Evolutionary conservation across 2,888 invertebrate genomes (phyloP).

Genomic region (Drosophila birchii): DNA sequence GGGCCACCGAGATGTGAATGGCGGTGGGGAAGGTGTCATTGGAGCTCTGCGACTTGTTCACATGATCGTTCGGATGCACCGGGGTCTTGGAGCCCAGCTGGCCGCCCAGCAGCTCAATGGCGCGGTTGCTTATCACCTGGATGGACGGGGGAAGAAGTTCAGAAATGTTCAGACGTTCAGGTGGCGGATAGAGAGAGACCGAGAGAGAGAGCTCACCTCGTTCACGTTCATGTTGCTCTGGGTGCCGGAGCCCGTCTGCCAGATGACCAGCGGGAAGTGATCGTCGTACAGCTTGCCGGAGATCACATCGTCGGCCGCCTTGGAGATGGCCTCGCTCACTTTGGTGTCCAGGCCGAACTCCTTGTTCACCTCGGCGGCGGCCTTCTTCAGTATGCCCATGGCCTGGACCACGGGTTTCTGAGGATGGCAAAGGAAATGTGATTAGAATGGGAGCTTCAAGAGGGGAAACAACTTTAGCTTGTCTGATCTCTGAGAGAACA

Average conservation of each 20-base stretch:
- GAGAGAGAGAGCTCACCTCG: slow-evolving; percentile 85
- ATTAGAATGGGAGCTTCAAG: no score
- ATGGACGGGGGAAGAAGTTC: slow-evolving; percentile 31
- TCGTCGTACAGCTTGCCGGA: slow-evolving; percentile 96
- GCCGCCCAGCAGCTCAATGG: slow-evolving; percentile 95
- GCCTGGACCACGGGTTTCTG: slow-evolving; percentile 96
- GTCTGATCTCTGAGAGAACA: neutral
- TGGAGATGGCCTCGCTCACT: slow-evolving; percentile 94
- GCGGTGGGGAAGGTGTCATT: slow-evolving; percentile 99
- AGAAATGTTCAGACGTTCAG: no score
- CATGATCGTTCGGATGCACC: slow-evolving; percentile 99
- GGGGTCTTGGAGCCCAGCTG: slow-evolving; percentile 96
- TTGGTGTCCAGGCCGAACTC: slow-evolving; percentile 96
- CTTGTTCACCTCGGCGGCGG: slow-evolving; percentile 98
- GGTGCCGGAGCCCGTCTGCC: slow-evolving; percentile 99
- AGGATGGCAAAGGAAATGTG: no score
- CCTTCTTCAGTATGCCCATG: slow-evolving; percentile 98
- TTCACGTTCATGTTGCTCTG: slow-evolving; percentile 99
- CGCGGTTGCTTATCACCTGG: slow-evolving; percentile 94
- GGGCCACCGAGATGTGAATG: slow-evolving; percentile 98
- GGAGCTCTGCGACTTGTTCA: slow-evolving; percentile 99
- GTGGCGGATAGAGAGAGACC: no score
- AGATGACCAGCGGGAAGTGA: slow-evolving; percentile 98
- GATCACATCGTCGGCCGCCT: slow-evolving; percentile 97
- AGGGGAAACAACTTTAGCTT: neutral